Evolutionary conservation across 2,113 vertebrate species (phyloP).

Genomic region (Brienomyrus brachyistius): DNA sequence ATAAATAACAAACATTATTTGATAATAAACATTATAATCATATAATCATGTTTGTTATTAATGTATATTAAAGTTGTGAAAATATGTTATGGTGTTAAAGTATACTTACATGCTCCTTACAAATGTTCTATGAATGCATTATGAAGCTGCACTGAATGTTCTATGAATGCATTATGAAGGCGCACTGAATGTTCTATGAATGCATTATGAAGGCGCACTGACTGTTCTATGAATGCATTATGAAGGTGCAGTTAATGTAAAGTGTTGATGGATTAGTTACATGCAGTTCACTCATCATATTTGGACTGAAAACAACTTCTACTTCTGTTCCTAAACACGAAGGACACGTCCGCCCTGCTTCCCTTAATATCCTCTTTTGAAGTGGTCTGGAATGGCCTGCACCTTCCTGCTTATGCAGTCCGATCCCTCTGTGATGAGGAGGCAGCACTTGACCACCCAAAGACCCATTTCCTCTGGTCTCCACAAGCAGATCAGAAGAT

Average conservation of each 20-base stretch:
- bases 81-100: no score
- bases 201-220: no score
- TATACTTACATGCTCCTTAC: neutral
- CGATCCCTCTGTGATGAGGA: conserved; percentile 3
- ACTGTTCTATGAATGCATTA: neutral
- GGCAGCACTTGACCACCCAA: conserved; percentile 1
- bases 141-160: neutral
- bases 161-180: neutral
- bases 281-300: neutral
- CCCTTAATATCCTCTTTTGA: neutral
- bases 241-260: neutral
- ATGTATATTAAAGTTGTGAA: no score
- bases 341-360: neutral
- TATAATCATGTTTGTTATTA: no score
- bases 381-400: neutral
- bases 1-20: no score
- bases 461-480: conserved; percentile 24
- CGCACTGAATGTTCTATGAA: no score
- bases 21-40: no score
- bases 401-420: neutral
- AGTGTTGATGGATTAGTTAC: neutral
- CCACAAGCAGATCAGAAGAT: conserved; percentile 19
- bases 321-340: neutral
- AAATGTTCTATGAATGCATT: neutral
- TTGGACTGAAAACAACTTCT: neutral